Percentiles rank a stretch among this genome's conserved stretches.
Conservation (phyloP, 37 sponge, comb jelly and placozoan genomes). For the Cladorhizidae sp. region DNA sequence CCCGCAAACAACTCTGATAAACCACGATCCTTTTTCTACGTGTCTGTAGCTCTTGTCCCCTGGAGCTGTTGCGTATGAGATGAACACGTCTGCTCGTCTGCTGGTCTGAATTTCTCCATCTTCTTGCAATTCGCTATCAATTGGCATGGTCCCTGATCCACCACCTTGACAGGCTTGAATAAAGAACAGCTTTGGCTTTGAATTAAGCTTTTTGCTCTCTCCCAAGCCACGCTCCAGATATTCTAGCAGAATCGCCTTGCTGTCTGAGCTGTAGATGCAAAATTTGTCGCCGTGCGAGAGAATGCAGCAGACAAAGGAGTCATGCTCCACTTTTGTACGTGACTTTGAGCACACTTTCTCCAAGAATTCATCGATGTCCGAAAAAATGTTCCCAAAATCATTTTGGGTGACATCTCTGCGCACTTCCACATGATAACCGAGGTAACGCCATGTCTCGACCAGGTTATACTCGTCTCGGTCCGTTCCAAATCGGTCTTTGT, state of each 20-base stretch:
- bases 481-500: conserved; percentile 17
- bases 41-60: conserved; percentile 44
- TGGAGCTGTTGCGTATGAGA: conserved; percentile 43
- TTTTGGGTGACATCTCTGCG: conserved; percentile 8
- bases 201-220: conserved; percentile 31
- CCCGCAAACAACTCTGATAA: conserved; percentile 38
- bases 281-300: conserved; percentile 80
- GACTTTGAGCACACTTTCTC: conserved; percentile 21
- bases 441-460: conserved; percentile 22
- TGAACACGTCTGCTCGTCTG: conserved; percentile 57
- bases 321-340: conserved; percentile 42
- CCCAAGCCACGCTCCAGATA: conserved; percentile 42
- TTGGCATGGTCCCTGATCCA: too few relatives aligned
- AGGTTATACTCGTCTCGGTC: conserved; percentile 48
- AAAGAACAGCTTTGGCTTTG: conserved; percentile 91
- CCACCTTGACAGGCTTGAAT: conserved; percentile 88
- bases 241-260: conserved; percentile 26
- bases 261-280: conserved; percentile 75
- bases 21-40: conserved; percentile 60
- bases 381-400: conserved; percentile 26
- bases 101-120: too few relatives aligned
- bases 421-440: conserved; percentile 54
- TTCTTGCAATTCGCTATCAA: too few relatives aligned
- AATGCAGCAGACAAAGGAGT: conserved; percentile 87
- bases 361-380: conserved; percentile 38